Percentiles rank a stretch among this genome's conserved stretches.
Evolutionary conservation across 2,797 vertebrate genomes (phyloP).

Genomic region (Danio aesculapii): DNA sequence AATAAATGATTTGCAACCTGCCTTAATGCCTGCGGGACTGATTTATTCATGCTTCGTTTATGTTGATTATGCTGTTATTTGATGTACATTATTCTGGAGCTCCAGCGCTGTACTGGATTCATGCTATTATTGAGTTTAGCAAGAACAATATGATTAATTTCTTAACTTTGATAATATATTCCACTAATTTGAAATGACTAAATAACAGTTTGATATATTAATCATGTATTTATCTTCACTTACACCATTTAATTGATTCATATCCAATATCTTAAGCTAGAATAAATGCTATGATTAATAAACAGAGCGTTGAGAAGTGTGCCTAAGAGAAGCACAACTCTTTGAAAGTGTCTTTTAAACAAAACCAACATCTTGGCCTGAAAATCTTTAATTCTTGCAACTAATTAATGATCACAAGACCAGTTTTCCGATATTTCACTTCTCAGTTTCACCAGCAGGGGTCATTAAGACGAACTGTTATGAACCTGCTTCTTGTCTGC

Average conservation of each 20-base stretch:
- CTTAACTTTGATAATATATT: neutral
- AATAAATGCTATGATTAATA: neutral
- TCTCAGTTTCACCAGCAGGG: constrained; percentile 11
- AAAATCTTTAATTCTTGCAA: no score
- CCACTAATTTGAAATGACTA: neutral
- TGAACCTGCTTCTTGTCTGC: accelerated
- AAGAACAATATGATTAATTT: neutral
- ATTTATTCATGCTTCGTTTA: neutral
- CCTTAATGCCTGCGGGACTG: neutral
- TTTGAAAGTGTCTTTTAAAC: neutral
- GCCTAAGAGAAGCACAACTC: neutral
- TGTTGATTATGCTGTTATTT: neutral
- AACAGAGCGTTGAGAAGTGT: neutral
- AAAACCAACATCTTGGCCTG: neutral
- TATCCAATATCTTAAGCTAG: neutral
- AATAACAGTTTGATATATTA: neutral
- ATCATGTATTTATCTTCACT: neutral
- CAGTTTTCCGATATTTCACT: neutral
- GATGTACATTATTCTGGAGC: neutral
- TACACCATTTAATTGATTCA: neutral
- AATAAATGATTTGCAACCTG: neutral
- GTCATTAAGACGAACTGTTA: neutral
- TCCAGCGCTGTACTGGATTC: neutral
- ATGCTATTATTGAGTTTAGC: neutral
- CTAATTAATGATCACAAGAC: neutral